Conservation (phyloP, 2,888 invertebrate genomes). For the Petrolisthes manimaculis region DNA sequence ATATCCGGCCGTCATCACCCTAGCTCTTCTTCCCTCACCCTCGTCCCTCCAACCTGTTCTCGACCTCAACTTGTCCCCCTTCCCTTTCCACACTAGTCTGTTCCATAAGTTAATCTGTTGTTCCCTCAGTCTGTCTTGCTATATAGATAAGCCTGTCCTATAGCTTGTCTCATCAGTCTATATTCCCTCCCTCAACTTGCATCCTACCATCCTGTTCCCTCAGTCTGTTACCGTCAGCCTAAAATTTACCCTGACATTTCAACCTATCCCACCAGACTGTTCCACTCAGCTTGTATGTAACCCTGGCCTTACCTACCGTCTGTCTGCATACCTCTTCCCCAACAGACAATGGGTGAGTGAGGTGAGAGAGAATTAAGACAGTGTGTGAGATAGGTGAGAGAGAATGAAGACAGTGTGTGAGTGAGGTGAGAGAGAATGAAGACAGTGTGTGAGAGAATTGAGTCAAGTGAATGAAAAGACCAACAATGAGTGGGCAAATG, state of each 20-base stretch:
- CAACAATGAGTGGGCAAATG: not conserved
- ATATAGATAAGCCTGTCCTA: no score
- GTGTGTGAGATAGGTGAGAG: not conserved
- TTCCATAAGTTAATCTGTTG: no score
- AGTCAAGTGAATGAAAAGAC: not conserved
- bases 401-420: not conserved
- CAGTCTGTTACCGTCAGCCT: not conserved
- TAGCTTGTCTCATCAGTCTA: no score
- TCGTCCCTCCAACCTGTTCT: not conserved
- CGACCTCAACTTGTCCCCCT: not conserved
- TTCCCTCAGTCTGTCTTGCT: no score
- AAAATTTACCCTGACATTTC: not conserved
- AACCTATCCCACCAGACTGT: not conserved
- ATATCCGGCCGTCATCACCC: no score
- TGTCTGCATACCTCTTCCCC: slow-evolving; percentile 9
- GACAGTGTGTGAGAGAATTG: not conserved
- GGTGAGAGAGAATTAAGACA: not conserved
- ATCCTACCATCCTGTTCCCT: not conserved
- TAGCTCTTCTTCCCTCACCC: not conserved
- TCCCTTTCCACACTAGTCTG: not conserved
- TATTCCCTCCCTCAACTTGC: not conserved
- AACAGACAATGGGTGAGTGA: slow-evolving; percentile 14
- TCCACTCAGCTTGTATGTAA: not conserved
- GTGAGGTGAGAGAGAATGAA: not conserved
- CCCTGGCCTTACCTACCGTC: no score